Base-by-base conservation (phyloP, 1,140 invertebrate species). In the Penaeus vannamei region DNA sequence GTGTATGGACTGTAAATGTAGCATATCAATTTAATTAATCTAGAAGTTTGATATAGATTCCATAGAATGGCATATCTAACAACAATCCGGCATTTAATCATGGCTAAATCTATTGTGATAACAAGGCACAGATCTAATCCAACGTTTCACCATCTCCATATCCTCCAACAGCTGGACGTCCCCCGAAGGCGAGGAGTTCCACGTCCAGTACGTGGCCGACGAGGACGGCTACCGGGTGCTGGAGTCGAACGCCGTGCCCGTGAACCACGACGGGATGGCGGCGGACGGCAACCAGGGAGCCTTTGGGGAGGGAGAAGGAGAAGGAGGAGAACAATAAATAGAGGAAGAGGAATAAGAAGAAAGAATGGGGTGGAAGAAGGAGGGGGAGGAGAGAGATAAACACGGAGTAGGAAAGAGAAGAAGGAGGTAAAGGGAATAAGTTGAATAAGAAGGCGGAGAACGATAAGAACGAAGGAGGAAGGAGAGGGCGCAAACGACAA, bases 141-240 rank as follows among this genome's bases (percentile, higher is more conserved):
- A n/a, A n/a, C n/a, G n/a, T n/a, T n/a, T n/a, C n/a, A n/a, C n/a
- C n/a, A n/a, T n/a, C n/a, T n/a, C n/a, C n/a, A n/a, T n/a, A 42
- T 7, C n/a, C 69, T 22, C 26, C n/a, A n/a, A 1, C 72, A 76
- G 72, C 29, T 76, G 72, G 72, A 76, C n/a, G 42, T 29, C 72
- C 20, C 72, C 72, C 42, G 72, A 76, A 29, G 72, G 72, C 19
- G 20, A 29, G 17, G 29, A 76, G 72, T 76, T 29, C 72, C n/a
- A 32, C 72, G 72, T 76, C 72, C 32, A 36, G 72, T 76, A 76
- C 72, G 20, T 76, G 29, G 72, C 72, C 26, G 72, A 76, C 29
- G 72, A 76, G 19, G 72, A 76, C n/a, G 72, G 72, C 72, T 76
- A 76, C n/a, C 72, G 29, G 0, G 72, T 76, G n/a, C n/a, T 76